These are phyloP conservation scores for Telmatherina bonti DNA, from an alignment of 2,797 vertebrate genomes.

Conservation along the genomic window DNA sequence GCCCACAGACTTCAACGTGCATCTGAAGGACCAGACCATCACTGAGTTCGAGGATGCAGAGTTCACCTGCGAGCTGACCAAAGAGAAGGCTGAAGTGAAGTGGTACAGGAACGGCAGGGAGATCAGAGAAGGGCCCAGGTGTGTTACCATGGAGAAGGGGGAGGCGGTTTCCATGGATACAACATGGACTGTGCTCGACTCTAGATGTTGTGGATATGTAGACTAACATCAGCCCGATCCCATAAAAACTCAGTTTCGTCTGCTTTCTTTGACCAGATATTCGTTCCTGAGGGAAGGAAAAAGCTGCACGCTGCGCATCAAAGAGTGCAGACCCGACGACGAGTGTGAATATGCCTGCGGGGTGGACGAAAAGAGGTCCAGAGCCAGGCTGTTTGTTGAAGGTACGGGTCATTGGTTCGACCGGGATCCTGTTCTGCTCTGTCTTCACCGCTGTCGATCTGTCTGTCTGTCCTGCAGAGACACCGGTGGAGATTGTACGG, in stretches of 20 bases:
- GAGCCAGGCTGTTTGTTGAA: conserved; percentile 96
- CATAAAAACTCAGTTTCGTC: too few species aligned
- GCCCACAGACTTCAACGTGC: conserved; percentile 90
- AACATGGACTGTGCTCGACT: too few species aligned
- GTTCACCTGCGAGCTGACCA: conserved; percentile 93
- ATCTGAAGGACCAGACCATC: conserved; percentile 96
- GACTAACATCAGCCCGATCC: too few species aligned
- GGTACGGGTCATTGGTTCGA: conserved; percentile 72
- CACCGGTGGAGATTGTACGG: conserved; percentile 93
- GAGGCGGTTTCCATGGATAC: too few species aligned
- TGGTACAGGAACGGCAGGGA: conserved; percentile 97
- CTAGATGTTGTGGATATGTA: too few species aligned
- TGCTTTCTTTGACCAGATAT: conserved; percentile 79
- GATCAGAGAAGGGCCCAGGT: conserved; percentile 96
- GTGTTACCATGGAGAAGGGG: conserved; percentile 19
- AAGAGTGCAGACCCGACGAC: conserved; percentile 94
- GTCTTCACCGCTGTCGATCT: conserved; percentile 14
- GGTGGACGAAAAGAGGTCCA: conserved; percentile 93
- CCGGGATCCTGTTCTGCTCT: too few species aligned
- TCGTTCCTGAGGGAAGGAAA: conserved; percentile 93
- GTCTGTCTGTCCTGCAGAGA: conserved; percentile 83
- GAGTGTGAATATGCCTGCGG: conserved; percentile 98
- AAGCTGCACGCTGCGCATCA: conserved; percentile 89
- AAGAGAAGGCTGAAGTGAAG: conserved; percentile 94
- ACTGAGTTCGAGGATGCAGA: conserved; percentile 95